phyloP scores from a whole-genome alignment of 2,797 vertebrate genomes.

The Ctenopoma multispine region DNA sequence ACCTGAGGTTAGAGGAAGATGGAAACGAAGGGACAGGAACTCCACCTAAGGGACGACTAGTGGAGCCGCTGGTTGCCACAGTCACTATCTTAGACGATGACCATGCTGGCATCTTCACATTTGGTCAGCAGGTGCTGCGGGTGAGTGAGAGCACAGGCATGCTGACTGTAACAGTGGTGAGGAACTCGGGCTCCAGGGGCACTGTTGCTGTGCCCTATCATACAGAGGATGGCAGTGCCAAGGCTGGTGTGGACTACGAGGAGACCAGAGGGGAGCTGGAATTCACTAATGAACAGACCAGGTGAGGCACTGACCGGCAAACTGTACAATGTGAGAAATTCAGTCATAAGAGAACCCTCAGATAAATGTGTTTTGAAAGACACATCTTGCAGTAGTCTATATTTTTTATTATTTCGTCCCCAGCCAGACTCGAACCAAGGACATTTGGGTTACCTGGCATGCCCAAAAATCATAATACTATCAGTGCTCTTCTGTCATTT shows the following conservation, averaged over 20 bases:
- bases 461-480: too few species aligned
- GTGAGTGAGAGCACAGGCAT: constrained; percentile 93
- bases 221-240: constrained; percentile 90
- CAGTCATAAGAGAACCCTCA: neutral
- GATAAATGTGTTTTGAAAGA: neutral
- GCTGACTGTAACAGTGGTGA: constrained; percentile 88
- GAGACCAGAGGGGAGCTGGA: constrained; percentile 90
- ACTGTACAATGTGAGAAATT: neutral
- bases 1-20: constrained; percentile 89
- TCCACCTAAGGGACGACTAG: constrained; percentile 86
- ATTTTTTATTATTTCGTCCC: neutral
- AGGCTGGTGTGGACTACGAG: constrained; percentile 90
- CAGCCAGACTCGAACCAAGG: too few species aligned
- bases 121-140: constrained; percentile 86
- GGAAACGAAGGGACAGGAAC: constrained; percentile 84
- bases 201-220: constrained; percentile 91
- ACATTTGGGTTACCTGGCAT: too few species aligned
- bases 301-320: constrained; percentile 80
- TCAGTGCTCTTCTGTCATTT: too few species aligned
- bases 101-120: constrained; percentile 96
- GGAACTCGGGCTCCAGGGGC: constrained; percentile 92
- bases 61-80: constrained; percentile 89
- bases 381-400: neutral
- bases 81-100: constrained; percentile 97
- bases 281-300: constrained; percentile 92